A percentile compares a stretch with the other conserved stretches of the same genome.
Conservation (phyloP, 2,113 vertebrate genomes). For the Myotis yumanensis region DNA sequence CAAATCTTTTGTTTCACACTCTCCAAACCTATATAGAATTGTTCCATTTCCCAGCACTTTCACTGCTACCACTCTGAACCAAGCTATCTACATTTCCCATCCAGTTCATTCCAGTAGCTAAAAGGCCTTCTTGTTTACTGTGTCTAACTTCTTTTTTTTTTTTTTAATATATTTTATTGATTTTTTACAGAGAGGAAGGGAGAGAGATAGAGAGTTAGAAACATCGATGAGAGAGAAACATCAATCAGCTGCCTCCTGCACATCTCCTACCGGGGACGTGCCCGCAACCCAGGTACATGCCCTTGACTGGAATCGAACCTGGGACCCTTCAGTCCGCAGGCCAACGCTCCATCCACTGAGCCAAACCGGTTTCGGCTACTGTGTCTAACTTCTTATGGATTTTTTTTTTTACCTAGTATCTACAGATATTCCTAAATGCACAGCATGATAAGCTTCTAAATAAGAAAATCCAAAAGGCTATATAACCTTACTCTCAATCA, state of each 20-base stretch:
- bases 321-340: no score
- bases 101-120: not conserved
- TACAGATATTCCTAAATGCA: not conserved
- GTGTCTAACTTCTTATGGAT: accelerated
- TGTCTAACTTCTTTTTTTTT: not conserved
- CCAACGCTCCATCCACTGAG: no score
- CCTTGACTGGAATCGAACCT: no score
- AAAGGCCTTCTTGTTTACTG: not conserved
- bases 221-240: no score
- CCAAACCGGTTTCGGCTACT: no score
- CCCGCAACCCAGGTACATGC: no score
- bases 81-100: not conserved
- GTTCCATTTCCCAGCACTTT: not conserved
- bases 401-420: not conserved
- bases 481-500: not conserved
- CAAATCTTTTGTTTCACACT: not conserved
- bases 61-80: no score
- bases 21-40: not conserved
- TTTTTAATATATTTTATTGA: no score
- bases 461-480: not conserved
- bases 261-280: no score
- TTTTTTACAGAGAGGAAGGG: no score
- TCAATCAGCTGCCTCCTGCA: no score
- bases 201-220: no score
- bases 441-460: not conserved